Evolutionary conservation across 2,888 invertebrate species (phyloP), one percentile per base, ranked within the genome.

Genomic region (Furcula furcula): DNA sequence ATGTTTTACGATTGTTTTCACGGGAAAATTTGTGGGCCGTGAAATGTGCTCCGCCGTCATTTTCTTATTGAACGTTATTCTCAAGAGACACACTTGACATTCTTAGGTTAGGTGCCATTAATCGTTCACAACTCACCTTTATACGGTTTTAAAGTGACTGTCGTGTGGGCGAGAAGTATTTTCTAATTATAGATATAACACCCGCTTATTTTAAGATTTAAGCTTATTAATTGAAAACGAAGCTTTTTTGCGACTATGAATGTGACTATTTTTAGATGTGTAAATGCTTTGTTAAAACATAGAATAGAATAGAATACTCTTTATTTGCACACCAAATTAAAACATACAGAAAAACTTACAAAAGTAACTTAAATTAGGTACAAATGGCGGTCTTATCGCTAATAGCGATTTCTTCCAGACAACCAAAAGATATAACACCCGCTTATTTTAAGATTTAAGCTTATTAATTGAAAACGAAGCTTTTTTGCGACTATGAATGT

Each of bases 1-100:
- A 46, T 67, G 67, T 76, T 85, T 87, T 88, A 88, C 82, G 86
- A 85, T 85, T 86, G 86, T 83, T 85, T 87, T 86, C 86, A 82
- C 85, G 78, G 78, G 66, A 60, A 73, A 85, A 72, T 87, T 86
- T 88, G 87, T 88, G 84, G 84, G 58, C 76, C 85, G 82, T 86
- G 82, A 82, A 87, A 86, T 79, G 66, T 66, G 75, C 68, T 72
- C 76, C 70, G 43, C 64, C 72, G 71, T 73, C 76, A 76, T 80
- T 85, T 76, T 79, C 77, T 75, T 69, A 65, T 69, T 68, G 70
- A 77, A 73, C 63, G 58, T 66, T 69, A 63, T 64, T 63, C 67
- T 65, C 65, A 62, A 58, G 64, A 63, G 71, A 68, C 65, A 60
- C 65, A 65, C 68, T 70, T 67, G 72, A 67, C 65, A 70, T 74